A percentile compares a stretch with the other conserved stretches of the same genome.
Evolutionary conservation across 2,888 invertebrate species (phyloP).

Genomic region (Meloe dianella): DNA sequence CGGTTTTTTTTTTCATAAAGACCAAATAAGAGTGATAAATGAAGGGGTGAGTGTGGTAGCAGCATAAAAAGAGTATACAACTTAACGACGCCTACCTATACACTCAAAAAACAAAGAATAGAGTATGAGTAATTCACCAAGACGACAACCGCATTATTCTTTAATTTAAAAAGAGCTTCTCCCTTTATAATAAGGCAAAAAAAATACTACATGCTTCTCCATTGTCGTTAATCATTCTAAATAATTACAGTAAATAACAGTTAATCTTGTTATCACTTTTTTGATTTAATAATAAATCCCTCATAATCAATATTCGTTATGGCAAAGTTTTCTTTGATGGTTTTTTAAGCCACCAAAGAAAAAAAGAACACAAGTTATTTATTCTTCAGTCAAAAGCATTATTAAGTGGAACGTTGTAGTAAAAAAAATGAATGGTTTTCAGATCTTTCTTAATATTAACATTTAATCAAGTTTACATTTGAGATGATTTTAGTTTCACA

Average conservation of each 20-base stretch:
- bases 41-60: neutral
- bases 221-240: constrained; percentile 1
- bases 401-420: neutral
- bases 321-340: neutral
- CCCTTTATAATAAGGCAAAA: neutral
- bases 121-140: neutral
- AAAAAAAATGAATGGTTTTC: neutral
- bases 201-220: neutral
- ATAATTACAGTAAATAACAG: neutral
- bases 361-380: neutral
- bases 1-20: constrained; percentile 10
- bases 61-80: neutral
- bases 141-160: constrained; percentile 6
- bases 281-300: neutral
- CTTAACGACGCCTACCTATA: constrained; percentile 3
- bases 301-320: neutral
- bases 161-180: neutral
- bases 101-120: neutral
- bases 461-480: neutral
- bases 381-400: neutral
- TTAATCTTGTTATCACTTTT: neutral
- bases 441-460: neutral
- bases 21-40: constrained; percentile 20
- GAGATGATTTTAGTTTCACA: neutral
- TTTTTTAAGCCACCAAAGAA: neutral